phyloP scores from a whole-genome alignment of 2,888 invertebrate genomes.

The Leptothorax acervorum region DNA sequence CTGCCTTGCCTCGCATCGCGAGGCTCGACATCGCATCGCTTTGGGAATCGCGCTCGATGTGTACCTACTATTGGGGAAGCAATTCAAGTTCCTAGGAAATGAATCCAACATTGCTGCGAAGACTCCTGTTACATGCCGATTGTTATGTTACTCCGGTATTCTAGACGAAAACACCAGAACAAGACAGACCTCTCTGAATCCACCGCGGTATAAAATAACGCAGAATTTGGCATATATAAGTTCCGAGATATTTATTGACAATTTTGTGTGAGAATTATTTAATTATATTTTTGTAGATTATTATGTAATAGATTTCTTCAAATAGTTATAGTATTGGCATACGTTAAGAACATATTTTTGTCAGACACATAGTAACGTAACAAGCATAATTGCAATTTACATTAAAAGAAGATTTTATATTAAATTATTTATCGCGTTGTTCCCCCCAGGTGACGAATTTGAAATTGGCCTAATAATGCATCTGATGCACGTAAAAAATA shows the following conservation, averaged over 20 bases:
- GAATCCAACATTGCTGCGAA: constrained; percentile 31
- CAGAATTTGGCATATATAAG: not conserved
- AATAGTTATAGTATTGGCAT: not conserved
- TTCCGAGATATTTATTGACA: not conserved
- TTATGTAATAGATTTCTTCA: not conserved
- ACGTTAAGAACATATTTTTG: not conserved
- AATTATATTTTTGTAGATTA: not conserved
- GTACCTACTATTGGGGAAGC: constrained; percentile 47
- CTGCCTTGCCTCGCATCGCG: constrained; percentile 29
- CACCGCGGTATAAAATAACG: not conserved
- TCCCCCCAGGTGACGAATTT: not conserved
- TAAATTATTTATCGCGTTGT: not conserved
- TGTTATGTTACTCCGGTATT: constrained; percentile 40
- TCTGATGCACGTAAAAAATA: constrained; percentile 4
- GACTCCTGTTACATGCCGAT: constrained; percentile 20
- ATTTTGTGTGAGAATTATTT: not conserved
- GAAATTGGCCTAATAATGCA: constrained; percentile 17
- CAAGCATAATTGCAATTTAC: not conserved
- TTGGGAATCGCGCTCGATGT: constrained; percentile 37
- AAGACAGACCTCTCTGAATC: not conserved
- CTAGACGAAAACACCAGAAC: constrained; percentile 31
- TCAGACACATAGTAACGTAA: not conserved
- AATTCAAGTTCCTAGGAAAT: constrained; percentile 58
- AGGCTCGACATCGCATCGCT: constrained; percentile 12
- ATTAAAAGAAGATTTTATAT: not conserved